A percentile compares a stretch with the other conserved stretches of the same genome.
Evolutionary conservation across 2,888 invertebrate species (phyloP).

Genomic region (Thymelicus acteon): DNA sequence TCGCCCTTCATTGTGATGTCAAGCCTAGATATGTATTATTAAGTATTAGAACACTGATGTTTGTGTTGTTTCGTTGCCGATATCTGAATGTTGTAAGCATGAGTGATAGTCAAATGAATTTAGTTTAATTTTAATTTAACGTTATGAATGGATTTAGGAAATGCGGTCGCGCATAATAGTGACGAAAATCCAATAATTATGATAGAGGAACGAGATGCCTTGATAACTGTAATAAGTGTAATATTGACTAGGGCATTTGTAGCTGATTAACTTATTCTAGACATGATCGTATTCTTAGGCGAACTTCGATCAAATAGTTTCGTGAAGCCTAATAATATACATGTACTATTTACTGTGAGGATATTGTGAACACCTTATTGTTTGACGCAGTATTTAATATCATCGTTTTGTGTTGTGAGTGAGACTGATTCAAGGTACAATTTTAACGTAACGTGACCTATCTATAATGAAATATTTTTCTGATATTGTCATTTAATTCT

Average conservation of each 20-base stretch:
- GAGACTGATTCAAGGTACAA: conserved; percentile 83
- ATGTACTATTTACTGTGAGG: conserved; percentile 58
- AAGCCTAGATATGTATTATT: conserved; percentile 82
- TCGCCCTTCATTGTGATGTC: conserved; percentile 81
- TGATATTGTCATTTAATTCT: conserved; percentile 60
- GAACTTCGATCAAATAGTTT: conserved; percentile 80
- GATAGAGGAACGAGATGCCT: conserved; percentile 77
- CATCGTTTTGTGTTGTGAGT: conserved; percentile 76
- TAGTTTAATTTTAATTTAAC: conserved; percentile 82
- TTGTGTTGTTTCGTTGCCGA: conserved; percentile 67
- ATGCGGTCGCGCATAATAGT: conserved; percentile 85
- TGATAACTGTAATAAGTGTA: conserved; percentile 79
- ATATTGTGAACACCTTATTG: conserved; percentile 57
- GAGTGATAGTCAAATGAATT: conserved; percentile 83
- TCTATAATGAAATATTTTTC: conserved; percentile 61
- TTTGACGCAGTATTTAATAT: conserved; percentile 81
- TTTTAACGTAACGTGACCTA: conserved; percentile 69
- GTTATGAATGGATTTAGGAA: conserved; percentile 81
- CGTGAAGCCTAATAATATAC: conserved; percentile 57
- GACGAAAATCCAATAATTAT: conserved; percentile 84
- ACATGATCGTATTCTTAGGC: conserved; percentile 73
- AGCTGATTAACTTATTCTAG: conserved; percentile 81
- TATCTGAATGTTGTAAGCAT: conserved; percentile 72
- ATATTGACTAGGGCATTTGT: conserved; percentile 82
- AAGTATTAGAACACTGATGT: conserved; percentile 83